Evolutionary conservation across 1,140 invertebrate genomes (phyloP), one percentile per base, ranked within the genome.

Genomic region (Caenorhabditis brenneri): DNA sequence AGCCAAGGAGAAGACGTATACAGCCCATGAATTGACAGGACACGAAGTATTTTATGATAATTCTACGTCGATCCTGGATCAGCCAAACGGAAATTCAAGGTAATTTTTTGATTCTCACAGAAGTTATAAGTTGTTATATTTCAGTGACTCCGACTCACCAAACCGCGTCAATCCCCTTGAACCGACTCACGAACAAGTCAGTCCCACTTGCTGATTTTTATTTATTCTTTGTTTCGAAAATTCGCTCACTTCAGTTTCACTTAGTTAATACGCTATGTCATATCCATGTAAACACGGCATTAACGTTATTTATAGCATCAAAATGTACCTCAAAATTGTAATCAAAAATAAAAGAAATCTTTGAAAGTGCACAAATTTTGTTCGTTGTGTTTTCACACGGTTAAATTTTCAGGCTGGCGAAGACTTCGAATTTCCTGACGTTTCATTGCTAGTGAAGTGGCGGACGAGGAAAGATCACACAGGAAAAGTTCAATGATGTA

Each of bases 361-460:
- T n/a, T n/a, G n/a, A n/a, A n/a, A n/a, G n/a, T n/a, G n/a, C n/a
- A n/a, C n/a, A n/a, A n/a, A n/a, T n/a, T n/a, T n/a, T n/a, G n/a
- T n/a, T n/a, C n/a, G n/a, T n/a, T n/a, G n/a, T n/a, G n/a, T n/a
- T n/a, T n/a, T n/a, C n/a, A n/a, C n/a, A n/a, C n/a, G n/a, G n/a
- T n/a, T n/a, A n/a, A n/a, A n/a, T 74, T 74, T 74, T 74, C 65
- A 74, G 36, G 22, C 33, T 55, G 51, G 80, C 36, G 80, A 81
- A 51, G 81, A 82, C 42, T 82, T 82, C 49, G 22, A 69, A 31
- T 82, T 82, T 31, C 81, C 81, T 5, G 81, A 82, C 55, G 48
- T 82, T 5, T 42, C 81, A 46, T 82, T n/a, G 60, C 55, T 29
- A 49, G 19, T 24, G 65, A 74, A 69, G 48, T 22, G 15, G 5